Base-by-base conservation (phyloP, 2,113 vertebrate genomes). In the Spea multiplicata region DNA sequence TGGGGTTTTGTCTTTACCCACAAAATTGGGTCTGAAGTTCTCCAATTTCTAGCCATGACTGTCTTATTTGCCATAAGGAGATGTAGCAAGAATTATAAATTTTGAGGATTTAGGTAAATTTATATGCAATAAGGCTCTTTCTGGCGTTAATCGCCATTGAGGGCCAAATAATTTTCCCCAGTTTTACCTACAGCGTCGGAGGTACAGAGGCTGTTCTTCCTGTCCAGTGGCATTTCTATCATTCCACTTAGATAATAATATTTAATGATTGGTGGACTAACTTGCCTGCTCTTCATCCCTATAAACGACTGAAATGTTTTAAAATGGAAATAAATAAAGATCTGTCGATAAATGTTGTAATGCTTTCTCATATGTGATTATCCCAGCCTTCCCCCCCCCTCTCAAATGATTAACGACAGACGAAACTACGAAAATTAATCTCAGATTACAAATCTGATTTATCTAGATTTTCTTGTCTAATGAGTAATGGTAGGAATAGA, bases 381-480 rank as follows among this genome's bases (percentile, higher is more conserved):
- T 59, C 10, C 6, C 55, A 13, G 55, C 55, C 5, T 30, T 64
- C n/a, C n/a, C n/a, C n/a, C n/a, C 5, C 30, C 2, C 30, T 59
- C 12, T 53, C 50, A 67, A 5, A 46, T 80, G 71, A 80, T 80
- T 73, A 74, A 80, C 61, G 78, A 80, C 73, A 57, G 55, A 52
- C 50, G 64, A 65, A 67, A 61, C 3, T 48, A 12, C 16, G 44
- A 65, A 65, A 62, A 72, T 59, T 52, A 78, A 80, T 80, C 78
- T 80, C 30, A 80, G 64, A 74, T 68, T 80, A 57, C 71, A 68
- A 74, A 74, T 80, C 65, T 53, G 52, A 74, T 74, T 68, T 74
- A 67, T 53, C 62, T 64, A 68, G 71, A 74, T 80, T 80, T 80
- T 59, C 48, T 12, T 57, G 65, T 68, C 52, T 68, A 80, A 73